Base-by-base conservation (phyloP, 2,797 vertebrate species). In the Cheirogaleus major region DNA sequence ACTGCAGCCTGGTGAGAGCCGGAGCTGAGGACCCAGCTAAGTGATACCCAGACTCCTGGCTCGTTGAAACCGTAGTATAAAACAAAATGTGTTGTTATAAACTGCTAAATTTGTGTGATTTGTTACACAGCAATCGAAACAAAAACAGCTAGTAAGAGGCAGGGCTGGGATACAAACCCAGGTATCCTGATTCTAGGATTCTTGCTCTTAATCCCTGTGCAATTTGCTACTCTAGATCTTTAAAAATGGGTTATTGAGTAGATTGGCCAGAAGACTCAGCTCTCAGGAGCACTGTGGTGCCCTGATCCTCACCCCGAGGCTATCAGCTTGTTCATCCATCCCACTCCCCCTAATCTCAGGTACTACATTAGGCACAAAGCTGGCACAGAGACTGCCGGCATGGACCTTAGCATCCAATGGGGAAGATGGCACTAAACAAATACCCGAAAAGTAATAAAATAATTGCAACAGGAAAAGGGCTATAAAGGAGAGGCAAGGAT, bases 11-110 rank as follows among this genome's bases (percentile, higher is more conserved):
- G 25, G 32, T 43, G 32, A 86, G 55, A 72, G n/a, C 52, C 15
- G 20, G 30, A 52, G 30, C n/a, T 15, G 20, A 83, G 45, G 63
- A n/a, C 32, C 35, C 41, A 13, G 63, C 50, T 15, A 10, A n/a
- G 41, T 15, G 35, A 32, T 7, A 43, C 6, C 8, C 59, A 17
- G n/a, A 52, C 35, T 48, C 70, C 30, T 22, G 22, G 61, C 11
- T 61, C 79, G 43, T 3, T 11, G 27, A 69, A 32, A 55, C 48
- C 9, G 17, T 3, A 63, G 61, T 22, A 30, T 50, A 32, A 63
- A 11, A 35, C 1, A 32, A 13, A 4, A 6, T 3, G 10, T 30
- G 45, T 0, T 75, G 1, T 17, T 18, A 0, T 14, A 25, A 52
- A n/a, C 17, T 1, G 48, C 88, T 30, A 30, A 30, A 20, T 61